These are phyloP conservation scores for Ceramica pisi DNA, from an alignment of 2,888 invertebrate species.

Conservation along the genomic window DNA sequence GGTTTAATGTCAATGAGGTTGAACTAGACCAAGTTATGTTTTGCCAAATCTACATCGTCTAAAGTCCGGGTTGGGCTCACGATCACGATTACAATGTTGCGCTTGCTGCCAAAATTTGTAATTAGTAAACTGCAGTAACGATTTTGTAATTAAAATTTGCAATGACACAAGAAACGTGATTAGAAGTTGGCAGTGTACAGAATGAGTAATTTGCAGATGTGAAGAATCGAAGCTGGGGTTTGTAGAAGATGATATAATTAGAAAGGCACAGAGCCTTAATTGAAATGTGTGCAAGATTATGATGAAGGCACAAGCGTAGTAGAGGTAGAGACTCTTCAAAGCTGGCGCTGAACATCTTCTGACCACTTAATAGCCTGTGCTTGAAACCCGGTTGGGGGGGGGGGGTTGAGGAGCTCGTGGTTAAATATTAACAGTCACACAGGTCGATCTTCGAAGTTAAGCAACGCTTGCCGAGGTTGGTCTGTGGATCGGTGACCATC, in stretches of 20 bases:
- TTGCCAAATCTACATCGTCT: background rate
- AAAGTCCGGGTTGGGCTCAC: constrained; percentile 22
- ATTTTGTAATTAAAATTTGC: constrained; percentile 30
- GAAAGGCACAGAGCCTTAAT: too few relatives aligned
- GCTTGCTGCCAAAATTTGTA: constrained; percentile 41
- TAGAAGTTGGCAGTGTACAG: background rate
- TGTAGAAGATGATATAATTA: background rate
- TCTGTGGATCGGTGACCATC: too few relatives aligned
- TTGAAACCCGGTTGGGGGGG: background rate
- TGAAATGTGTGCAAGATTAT: background rate
- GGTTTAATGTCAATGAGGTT: constrained; percentile 10
- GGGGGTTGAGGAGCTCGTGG: too few relatives aligned
- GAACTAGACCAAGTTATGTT: constrained; percentile 15
- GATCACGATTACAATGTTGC: constrained; percentile 46
- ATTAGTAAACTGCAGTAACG: constrained; percentile 31
- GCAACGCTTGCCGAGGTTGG: too few relatives aligned
- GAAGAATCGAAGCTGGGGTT: background rate
- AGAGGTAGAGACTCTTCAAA: background rate
- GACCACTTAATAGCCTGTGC: too few relatives aligned
- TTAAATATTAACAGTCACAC: too few relatives aligned
- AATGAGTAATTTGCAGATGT: background rate
- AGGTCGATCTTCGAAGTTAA: too few relatives aligned
- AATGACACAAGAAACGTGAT: constrained; percentile 31
- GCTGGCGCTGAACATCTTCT: background rate
- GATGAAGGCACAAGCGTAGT: background rate